phyloP scores from a whole-genome alignment of 1,140 invertebrate genomes.

The Zaprionus camerounensis region DNA sequence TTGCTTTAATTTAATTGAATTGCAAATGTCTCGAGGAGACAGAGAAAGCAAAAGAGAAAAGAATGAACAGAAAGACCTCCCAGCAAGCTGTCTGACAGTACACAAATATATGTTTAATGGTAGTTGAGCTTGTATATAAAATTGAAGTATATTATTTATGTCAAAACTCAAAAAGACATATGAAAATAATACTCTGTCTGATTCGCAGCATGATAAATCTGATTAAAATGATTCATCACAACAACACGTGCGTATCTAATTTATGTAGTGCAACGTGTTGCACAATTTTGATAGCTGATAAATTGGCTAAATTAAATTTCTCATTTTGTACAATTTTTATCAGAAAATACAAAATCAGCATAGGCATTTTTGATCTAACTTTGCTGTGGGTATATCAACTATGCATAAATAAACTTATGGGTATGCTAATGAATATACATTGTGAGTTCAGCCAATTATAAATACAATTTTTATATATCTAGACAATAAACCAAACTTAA shows the following conservation, averaged over 20 bases:
- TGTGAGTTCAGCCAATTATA: too few species aligned
- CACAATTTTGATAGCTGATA: background rate
- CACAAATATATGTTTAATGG: background rate
- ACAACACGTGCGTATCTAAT: background rate
- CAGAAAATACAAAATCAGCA: constrained; percentile 1
- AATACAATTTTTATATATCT: too few species aligned
- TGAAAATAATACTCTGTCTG: background rate
- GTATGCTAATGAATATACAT: too few species aligned
- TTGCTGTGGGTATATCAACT: background rate
- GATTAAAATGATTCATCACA: background rate
- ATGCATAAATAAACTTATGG: background rate
- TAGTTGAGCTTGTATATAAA: background rate
- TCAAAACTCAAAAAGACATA: background rate
- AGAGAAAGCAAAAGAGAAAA: constrained; percentile 4
- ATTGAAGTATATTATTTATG: background rate
- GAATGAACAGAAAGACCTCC: constrained; percentile 13
- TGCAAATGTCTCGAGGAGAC: constrained; percentile 51
- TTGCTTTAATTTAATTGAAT: constrained; percentile 61
- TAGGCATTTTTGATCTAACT: background rate
- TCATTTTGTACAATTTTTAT: background rate
- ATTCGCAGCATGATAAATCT: background rate
- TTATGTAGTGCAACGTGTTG: background rate
- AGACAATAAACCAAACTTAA: too few species aligned
- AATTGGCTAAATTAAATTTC: background rate
- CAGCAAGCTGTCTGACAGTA: background rate